Percentiles rank a stretch among this genome's conserved stretches.
Evolutionary conservation across 2,113 vertebrate species (phyloP).

Genomic region (Eretmochelys imbricata): DNA sequence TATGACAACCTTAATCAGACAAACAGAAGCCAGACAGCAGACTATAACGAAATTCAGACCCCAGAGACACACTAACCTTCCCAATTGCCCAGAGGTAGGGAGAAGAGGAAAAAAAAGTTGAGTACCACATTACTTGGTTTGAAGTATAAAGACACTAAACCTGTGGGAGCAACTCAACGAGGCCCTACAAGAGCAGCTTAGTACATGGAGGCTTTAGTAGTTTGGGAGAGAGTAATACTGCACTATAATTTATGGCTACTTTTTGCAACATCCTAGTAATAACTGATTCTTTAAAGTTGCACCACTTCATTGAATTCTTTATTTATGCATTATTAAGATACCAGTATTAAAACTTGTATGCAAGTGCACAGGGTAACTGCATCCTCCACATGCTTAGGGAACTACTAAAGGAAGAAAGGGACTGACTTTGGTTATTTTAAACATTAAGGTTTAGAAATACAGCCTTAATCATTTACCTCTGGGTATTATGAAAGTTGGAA

Average conservation of each 20-base stretch:
- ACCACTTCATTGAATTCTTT: neutral
- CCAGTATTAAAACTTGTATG: neutral
- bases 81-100: neutral
- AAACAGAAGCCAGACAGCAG: neutral
- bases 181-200: neutral
- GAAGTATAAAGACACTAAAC: neutral
- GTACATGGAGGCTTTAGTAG: neutral
- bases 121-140: neutral
- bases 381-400: neutral
- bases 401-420: neutral
- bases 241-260: neutral
- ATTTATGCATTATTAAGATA: neutral
- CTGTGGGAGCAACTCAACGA: neutral
- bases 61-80: neutral
- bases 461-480: neutral
- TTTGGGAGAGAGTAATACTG: neutral
- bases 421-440: neutral
- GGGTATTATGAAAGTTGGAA: neutral
- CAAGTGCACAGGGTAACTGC: neutral
- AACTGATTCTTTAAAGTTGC: neutral
- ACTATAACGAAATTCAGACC: neutral
- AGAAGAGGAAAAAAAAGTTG: neutral
- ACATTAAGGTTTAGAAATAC: neutral
- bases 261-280: neutral
- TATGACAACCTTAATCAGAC: neutral